Evolutionary conservation across 2,888 invertebrate genomes (phyloP), one percentile per base, ranked within the genome.

Genomic region (Syrphus vitripennis): DNA sequence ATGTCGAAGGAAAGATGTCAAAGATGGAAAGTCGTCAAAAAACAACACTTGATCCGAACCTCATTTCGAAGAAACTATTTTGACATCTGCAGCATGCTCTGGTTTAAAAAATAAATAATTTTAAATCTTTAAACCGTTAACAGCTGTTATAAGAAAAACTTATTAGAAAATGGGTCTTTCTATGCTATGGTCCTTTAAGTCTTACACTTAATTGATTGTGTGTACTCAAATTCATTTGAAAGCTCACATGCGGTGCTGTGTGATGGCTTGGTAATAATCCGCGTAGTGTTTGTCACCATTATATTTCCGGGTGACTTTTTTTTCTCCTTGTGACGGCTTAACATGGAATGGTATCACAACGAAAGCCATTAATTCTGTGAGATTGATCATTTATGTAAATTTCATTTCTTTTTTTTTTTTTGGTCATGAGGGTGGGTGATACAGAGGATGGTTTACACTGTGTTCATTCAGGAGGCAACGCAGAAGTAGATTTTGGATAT

Each of bases 371-470:
- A 84, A 80, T 80, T 84, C 84, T 84, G 53, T 48, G 67, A 84
- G 84, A 84, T 84, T 84, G 84, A 84, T 84, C 84, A 76, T 80
- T 80, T 84, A 84, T 84, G 84, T 76, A 84, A 84, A 84, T 84
- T 80, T 71, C 59, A 70, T 71, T 70, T 42, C 59, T 71, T 76
- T 70, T 24, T 14, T 24, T 40, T 24, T 24, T 59, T 59, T 19
- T 9, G 29, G 16, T 34, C 31, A 26, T 24, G 3, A 37, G 19
- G 4, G 21, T 9, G 42, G 42, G 42, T 7, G 16, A 45, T 48
- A 9, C 19, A 21, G 4, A 5, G 21, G 9, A 45, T 48, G 12
- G 48, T 48, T 1, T 26, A 45, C 45, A 26, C n/a, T n/a, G 29
- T 63, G 26, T 63, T 29, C 6, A 12, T 29, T 63, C 53, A 79